A percentile compares a stretch with the other conserved stretches of the same genome.
These are phyloP conservation scores for Delphinus delphis DNA, from an alignment of 2,113 vertebrate genomes.

Conservation along the genomic window DNA sequence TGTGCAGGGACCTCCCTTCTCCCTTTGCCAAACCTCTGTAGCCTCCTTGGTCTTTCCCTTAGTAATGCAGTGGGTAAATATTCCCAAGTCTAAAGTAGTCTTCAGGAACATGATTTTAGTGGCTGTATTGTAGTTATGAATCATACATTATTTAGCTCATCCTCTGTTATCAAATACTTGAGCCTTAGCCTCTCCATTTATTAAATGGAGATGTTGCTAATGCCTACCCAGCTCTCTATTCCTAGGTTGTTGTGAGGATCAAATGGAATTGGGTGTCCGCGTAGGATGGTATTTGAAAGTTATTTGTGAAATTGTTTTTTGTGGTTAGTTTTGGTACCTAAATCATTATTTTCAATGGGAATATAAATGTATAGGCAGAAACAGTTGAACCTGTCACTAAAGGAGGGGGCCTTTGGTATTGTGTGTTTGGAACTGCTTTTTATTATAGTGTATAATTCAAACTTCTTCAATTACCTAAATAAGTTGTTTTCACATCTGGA, in stretches of 20 bases:
- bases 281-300: neutral
- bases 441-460: neutral
- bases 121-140: neutral
- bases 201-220: neutral
- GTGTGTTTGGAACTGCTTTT: slow-evolving; percentile 6
- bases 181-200: neutral
- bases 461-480: neutral
- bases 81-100: neutral
- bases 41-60: neutral
- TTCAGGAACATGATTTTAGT: neutral
- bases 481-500: neutral
- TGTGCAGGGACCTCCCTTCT: neutral
- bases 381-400: neutral
- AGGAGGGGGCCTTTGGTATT: neutral
- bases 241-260: neutral
- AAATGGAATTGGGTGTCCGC: neutral
- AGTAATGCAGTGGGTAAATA: neutral
- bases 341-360: neutral
- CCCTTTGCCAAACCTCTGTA: neutral
- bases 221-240: neutral
- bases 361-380: neutral
- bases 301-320: neutral
- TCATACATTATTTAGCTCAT: neutral
- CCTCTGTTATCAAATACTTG: neutral
- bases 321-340: neutral